Conservation (phyloP, 2,113 vertebrate genomes). For the Micronycteris hirsuta region DNA sequence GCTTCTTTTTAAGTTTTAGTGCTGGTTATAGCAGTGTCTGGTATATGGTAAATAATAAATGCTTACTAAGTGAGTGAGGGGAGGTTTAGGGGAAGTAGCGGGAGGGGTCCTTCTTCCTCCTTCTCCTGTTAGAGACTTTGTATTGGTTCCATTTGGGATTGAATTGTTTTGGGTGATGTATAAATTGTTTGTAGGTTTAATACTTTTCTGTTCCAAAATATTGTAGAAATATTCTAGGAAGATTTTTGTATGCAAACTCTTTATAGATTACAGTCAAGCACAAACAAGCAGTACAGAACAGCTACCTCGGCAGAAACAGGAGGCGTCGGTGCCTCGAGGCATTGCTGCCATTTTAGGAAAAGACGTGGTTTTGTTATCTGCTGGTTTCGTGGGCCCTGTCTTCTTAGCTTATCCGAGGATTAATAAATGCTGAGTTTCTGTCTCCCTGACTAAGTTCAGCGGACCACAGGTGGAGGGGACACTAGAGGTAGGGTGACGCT, state of each 20-base stretch:
- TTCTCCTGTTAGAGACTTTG: not conserved
- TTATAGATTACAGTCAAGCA: not conserved
- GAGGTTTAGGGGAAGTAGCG: not conserved
- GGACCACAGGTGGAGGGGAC: not conserved
- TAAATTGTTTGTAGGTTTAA: conserved; percentile 8
- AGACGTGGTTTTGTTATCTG: not conserved
- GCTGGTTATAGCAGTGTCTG: not conserved
- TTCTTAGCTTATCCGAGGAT: not conserved
- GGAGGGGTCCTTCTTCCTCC: not conserved
- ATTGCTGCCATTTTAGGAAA: not conserved
- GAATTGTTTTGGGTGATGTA: not conserved
- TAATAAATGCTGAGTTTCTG: not conserved
- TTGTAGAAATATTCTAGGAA: not conserved
- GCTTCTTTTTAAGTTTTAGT: not conserved
- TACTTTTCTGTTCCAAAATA: not conserved
- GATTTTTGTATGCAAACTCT: not conserved
- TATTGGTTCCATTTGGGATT: not conserved
- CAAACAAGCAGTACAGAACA: not conserved
- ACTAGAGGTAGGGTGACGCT: not conserved
- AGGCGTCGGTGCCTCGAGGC: not conserved
- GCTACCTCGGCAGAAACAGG: not conserved
- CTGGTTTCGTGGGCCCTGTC: not conserved
- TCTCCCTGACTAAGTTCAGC: not conserved
- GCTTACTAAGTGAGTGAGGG: not conserved
- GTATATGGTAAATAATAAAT: not conserved